Evolutionary conservation across 2,113 vertebrate genomes (phyloP).

Genomic region (Tyto alba): DNA sequence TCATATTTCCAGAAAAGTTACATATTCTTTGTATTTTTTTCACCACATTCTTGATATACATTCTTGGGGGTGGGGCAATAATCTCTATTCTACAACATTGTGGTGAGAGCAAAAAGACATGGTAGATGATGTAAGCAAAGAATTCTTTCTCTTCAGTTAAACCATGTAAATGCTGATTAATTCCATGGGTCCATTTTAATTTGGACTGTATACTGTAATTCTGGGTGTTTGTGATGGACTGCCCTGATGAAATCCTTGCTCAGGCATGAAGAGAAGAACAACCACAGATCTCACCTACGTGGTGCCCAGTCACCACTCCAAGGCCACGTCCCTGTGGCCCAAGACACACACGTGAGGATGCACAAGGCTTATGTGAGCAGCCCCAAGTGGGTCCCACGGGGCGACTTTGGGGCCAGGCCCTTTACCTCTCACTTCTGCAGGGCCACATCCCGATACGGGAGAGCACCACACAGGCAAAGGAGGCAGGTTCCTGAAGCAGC

Average conservation of each 20-base stretch:
- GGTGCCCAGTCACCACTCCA: not conserved
- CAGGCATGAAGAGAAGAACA: not conserved
- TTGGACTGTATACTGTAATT: not conserved
- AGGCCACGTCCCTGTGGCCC: not conserved
- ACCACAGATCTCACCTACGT: rapidly evolving
- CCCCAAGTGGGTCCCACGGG: not conserved
- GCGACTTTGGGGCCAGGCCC: not conserved
- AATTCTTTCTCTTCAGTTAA: not conserved
- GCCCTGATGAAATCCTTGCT: not conserved
- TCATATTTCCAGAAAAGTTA: conserved; percentile 21
- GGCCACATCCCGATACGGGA: not conserved
- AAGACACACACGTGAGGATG: rapidly evolving
- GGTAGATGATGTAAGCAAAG: not conserved
- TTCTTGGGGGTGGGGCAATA: not conserved
- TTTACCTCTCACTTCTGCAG: not conserved
- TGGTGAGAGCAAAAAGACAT: not conserved
- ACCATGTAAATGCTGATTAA: not conserved
- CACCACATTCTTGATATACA: conserved; percentile 1
- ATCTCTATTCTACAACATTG: not conserved
- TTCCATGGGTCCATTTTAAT: not conserved
- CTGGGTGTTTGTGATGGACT: not conserved
- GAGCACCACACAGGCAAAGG: not conserved
- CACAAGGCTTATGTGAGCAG: not conserved
- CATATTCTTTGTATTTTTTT: not conserved
- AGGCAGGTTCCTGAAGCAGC: conserved; percentile 33